Percentiles rank a stretch among this genome's conserved stretches.
These are phyloP conservation scores for Villa cingulata DNA, from an alignment of 2,888 invertebrate genomes.

Conservation along the genomic window DNA sequence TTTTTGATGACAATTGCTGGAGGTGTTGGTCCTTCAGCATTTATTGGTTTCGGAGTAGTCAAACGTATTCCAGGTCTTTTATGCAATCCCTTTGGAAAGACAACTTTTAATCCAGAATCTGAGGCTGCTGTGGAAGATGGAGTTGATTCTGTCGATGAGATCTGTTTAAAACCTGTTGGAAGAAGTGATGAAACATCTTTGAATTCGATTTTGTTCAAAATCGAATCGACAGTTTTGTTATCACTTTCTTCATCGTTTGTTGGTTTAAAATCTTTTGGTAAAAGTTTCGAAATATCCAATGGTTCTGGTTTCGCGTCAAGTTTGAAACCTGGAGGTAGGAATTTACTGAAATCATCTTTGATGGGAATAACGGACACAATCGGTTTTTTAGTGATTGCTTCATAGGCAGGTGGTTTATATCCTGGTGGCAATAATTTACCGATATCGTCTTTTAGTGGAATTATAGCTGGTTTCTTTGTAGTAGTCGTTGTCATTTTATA, in stretches of 20 bases:
- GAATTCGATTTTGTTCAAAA: conserved; percentile 26
- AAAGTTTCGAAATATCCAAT: conserved; percentile 42
- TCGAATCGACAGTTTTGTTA: conserved; percentile 8
- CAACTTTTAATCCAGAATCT: conserved; percentile 46
- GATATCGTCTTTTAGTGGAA: conserved; percentile 33
- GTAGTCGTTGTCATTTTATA: conserved; percentile 39
- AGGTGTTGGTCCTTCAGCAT: conserved; percentile 36
- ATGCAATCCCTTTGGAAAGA: conserved; percentile 53
- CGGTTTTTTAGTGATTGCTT: background rate
- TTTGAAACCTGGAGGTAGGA: conserved; percentile 48
- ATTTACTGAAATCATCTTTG: conserved; percentile 40
- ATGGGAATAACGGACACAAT: conserved; percentile 14
- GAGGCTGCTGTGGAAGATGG: conserved; percentile 21
- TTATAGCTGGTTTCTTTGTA: conserved; percentile 18
- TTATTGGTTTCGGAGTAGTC: conserved; percentile 41
- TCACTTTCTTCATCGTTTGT: background rate
- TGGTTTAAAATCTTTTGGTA: conserved; percentile 49
- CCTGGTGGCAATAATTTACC: conserved; percentile 45
- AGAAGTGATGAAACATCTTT: conserved; percentile 38
- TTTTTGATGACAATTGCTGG: conserved; percentile 59
- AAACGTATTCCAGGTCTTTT: conserved; percentile 44
- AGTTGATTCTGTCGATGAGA: conserved; percentile 30
- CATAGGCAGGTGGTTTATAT: conserved; percentile 31
- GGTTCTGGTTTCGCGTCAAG: conserved; percentile 16
- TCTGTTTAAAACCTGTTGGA: conserved; percentile 43